phyloP scores from a whole-genome alignment of 2,888 invertebrate genomes.

The Magallana nippona region DNA sequence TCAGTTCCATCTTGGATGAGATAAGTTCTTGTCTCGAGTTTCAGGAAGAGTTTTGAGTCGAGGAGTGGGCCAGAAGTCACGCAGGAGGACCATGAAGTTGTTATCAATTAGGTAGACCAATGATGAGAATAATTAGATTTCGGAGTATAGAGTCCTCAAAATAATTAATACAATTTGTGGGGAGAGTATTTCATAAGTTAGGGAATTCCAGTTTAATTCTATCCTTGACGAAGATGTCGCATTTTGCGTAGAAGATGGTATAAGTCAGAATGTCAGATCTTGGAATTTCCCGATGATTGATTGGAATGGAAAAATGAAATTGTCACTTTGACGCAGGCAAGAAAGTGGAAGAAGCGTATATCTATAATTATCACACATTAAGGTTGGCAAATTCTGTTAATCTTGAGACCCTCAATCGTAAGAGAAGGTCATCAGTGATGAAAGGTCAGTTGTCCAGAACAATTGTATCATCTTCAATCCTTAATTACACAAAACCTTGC shows the following conservation, averaged over 20 bases:
- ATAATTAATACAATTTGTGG: background rate
- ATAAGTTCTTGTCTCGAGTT: background rate
- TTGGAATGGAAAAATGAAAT: constrained; percentile 1
- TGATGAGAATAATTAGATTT: constrained; percentile 12
- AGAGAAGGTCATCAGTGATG: too few species aligned
- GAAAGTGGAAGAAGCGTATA: too few species aligned
- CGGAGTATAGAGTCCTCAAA: background rate
- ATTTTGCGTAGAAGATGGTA: background rate
- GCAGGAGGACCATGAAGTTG: background rate
- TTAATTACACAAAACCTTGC: too few species aligned
- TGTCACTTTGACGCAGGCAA: background rate
- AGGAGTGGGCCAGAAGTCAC: background rate
- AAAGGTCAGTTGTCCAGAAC: too few species aligned
- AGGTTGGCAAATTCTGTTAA: too few species aligned
- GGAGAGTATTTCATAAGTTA: background rate
- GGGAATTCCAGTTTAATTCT: background rate
- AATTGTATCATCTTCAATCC: too few species aligned
- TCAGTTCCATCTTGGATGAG: background rate
- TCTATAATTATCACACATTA: too few species aligned
- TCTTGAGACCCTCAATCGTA: too few species aligned
- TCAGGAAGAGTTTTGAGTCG: background rate
- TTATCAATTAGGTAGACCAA: constrained; percentile 9
- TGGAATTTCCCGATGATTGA: background rate
- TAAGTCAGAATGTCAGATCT: background rate
- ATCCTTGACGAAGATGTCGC: background rate